Conservation (phyloP, 1,140 invertebrate genomes). For the Drosophila busckii region DNA sequence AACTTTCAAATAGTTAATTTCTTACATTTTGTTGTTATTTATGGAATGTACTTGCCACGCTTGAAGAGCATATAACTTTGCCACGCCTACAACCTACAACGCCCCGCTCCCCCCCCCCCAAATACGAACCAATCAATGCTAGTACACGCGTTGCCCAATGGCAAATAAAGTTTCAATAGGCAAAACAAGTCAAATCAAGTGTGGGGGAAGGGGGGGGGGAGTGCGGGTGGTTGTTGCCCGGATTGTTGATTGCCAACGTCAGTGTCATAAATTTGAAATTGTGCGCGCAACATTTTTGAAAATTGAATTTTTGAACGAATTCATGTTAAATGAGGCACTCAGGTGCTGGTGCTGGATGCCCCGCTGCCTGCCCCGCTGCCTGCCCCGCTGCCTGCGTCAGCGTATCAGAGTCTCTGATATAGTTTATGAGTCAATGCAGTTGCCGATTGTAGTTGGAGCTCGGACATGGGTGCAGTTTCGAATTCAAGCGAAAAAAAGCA, state of each 20-base stretch:
- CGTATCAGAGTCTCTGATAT: slow-evolving; percentile 54
- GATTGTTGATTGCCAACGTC: slow-evolving; percentile 44
- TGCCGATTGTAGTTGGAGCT: neutral
- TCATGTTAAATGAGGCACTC: slow-evolving; percentile 36
- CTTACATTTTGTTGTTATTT: too few species aligned
- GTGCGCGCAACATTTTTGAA: slow-evolving; percentile 45
- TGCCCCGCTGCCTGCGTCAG: too few species aligned
- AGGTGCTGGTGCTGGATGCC: slow-evolving; percentile 21
- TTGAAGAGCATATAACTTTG: too few species aligned
- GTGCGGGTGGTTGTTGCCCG: neutral
- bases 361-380: too few species aligned
- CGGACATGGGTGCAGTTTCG: slow-evolving; percentile 29
- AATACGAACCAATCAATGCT: slow-evolving; percentile 52
- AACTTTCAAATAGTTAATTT: too few species aligned
- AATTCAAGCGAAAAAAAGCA: slow-evolving; percentile 55
- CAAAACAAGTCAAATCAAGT: slow-evolving; percentile 15
- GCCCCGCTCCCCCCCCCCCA: neutral
- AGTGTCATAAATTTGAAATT: slow-evolving; percentile 56
- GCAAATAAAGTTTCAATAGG: slow-evolving; percentile 69
- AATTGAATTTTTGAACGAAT: slow-evolving; percentile 65
- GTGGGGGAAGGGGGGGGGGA: neutral
- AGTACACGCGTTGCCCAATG: slow-evolving; percentile 6
- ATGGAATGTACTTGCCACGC: too few species aligned
- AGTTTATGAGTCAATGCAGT: slow-evolving; percentile 60
- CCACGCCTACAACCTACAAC: too few species aligned